These are phyloP conservation scores for Isurus oxyrinchus DNA, from an alignment of 2,113 vertebrate species.

Conservation along the genomic window DNA sequence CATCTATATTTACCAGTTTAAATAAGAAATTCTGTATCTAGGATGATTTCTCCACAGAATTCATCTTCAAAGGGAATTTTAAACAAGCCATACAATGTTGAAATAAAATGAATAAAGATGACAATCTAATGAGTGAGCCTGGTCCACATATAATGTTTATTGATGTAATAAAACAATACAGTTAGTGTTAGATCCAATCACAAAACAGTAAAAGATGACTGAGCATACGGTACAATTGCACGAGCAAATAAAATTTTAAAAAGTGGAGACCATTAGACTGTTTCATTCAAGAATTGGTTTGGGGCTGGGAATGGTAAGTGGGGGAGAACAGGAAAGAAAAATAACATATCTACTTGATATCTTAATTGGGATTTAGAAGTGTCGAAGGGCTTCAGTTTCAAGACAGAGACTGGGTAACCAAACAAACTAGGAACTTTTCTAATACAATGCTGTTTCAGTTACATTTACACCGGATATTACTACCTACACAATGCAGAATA, in stretches of 20 bases:
- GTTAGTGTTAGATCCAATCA: constrained; percentile 85
- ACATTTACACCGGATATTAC: constrained; percentile 58
- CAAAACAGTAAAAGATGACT: constrained; percentile 60
- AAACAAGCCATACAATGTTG: not conserved
- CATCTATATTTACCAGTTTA: not conserved
- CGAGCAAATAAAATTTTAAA: constrained; percentile 51
- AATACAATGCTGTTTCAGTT: constrained; percentile 60
- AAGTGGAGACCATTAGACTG: constrained; percentile 58
- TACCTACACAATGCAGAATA: constrained; percentile 62
- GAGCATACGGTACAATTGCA: constrained; percentile 53
- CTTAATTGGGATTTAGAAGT: constrained; percentile 62
- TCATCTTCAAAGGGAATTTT: not conserved
- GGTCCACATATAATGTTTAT: constrained; percentile 86
- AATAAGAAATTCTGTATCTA: not conserved
- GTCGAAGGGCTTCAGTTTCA: constrained; percentile 77
- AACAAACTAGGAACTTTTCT: constrained; percentile 62
- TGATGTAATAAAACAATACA: constrained; percentile 86
- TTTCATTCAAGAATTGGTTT: constrained; percentile 41
- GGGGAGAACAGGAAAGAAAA: not conserved
- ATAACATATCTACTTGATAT: not conserved
- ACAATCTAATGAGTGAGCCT: constrained; percentile 49
- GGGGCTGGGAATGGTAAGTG: not conserved
- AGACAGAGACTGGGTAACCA: constrained; percentile 65
- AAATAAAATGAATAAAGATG: not conserved
- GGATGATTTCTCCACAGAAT: not conserved